Evolutionary conservation across 2,113 vertebrate genomes (phyloP).

Genomic region (Sapajus apella): DNA sequence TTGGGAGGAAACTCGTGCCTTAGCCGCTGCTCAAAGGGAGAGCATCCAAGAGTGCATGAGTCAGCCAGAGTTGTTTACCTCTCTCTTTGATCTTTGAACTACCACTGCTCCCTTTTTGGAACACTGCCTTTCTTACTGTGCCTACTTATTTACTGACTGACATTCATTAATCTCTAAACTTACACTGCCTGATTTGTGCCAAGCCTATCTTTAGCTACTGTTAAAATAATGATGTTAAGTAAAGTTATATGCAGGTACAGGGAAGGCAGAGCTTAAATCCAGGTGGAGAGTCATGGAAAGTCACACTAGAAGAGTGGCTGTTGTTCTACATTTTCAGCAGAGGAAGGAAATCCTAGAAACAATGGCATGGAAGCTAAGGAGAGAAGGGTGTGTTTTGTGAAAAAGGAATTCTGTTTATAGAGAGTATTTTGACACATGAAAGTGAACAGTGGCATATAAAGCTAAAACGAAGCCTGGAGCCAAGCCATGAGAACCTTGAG

Average conservation of each 20-base stretch:
- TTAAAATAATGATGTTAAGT: neutral
- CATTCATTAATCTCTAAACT: neutral
- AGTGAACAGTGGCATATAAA: neutral
- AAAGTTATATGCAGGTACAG: neutral
- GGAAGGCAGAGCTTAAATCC: neutral
- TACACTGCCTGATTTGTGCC: neutral
- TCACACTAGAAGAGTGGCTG: neutral
- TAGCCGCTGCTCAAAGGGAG: conserved; percentile 78
- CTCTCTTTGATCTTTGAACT: conserved; percentile 58
- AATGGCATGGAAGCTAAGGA: neutral
- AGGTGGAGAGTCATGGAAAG: neutral
- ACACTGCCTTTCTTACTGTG: neutral
- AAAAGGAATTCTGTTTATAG: neutral
- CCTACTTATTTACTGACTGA: neutral
- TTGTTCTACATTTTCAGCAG: neutral
- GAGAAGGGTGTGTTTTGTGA: neutral
- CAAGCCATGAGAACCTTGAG: neutral
- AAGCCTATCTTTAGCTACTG: conserved; percentile 18
- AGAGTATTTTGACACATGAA: neutral
- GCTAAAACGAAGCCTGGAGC: neutral
- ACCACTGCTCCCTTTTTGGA: conserved; percentile 17
- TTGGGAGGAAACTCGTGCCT: conserved; percentile 80
- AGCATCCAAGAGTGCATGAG: conserved; percentile 87
- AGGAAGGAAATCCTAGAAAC: neutral
- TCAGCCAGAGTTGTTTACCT: conserved; percentile 81